phyloP scores from a whole-genome alignment of 92 coral and sea anemone species.

The Metridium senile region DNA sequence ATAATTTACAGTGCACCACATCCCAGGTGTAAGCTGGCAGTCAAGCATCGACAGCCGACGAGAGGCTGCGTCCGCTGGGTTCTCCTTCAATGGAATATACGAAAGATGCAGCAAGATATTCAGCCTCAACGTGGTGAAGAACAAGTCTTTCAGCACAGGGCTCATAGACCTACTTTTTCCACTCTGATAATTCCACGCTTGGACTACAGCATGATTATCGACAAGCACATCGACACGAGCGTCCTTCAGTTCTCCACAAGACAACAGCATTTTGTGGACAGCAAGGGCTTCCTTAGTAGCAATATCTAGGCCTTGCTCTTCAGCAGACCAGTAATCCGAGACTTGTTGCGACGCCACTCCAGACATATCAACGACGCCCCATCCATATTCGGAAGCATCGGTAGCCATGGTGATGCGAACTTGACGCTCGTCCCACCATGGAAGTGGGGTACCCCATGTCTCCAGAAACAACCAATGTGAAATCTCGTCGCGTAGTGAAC shows the following conservation, averaged over 20 bases:
- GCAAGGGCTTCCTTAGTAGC: constrained; percentile 56
- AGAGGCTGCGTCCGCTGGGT: constrained; percentile 63
- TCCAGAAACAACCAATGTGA: constrained; percentile 47
- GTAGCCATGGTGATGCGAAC: constrained; percentile 43
- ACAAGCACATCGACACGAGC: constrained; percentile 43
- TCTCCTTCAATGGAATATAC: constrained; percentile 42
- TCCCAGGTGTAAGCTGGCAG: constrained; percentile 23
- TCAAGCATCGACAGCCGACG: constrained; percentile 52
- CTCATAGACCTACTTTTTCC: constrained; percentile 14
- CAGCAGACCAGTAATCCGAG: constrained; percentile 43
- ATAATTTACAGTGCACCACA: constrained; percentile 30
- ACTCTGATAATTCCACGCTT: constrained; percentile 49
- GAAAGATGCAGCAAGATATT: constrained; percentile 24
- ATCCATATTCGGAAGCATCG: constrained; percentile 49
- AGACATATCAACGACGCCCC: constrained; percentile 32
- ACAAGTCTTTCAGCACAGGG: constrained; percentile 4
- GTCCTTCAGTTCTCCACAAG: constrained; percentile 31
- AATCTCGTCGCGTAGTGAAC: constrained; percentile 39
- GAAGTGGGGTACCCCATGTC: constrained; percentile 22
- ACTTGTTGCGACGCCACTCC: constrained; percentile 8
- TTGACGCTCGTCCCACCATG: constrained; percentile 45
- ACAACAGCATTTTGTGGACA: constrained; percentile 28
- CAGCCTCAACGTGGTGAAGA: constrained; percentile 19
- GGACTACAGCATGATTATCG: constrained; percentile 45
- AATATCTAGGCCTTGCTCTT: constrained; percentile 36